These are phyloP conservation scores for Plectus sambesii DNA, from an alignment of 1,140 invertebrate genomes.

Conservation along the genomic window DNA sequence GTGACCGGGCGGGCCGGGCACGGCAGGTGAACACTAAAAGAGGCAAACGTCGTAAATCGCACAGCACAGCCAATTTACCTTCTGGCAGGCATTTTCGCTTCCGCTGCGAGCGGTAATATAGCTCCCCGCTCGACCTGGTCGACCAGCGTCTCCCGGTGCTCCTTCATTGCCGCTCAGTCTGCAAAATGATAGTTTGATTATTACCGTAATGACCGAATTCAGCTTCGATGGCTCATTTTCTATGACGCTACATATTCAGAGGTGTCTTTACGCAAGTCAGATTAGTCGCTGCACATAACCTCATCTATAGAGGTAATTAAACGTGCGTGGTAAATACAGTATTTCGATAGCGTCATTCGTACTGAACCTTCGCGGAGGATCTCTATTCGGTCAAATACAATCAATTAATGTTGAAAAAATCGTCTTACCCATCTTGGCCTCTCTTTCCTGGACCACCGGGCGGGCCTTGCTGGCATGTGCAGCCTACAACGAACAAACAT, in stretches of 20 bases:
- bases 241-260: too few species aligned
- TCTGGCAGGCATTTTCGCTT: constrained; percentile 38
- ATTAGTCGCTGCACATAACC: too few species aligned
- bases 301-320: too few species aligned
- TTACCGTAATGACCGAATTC: too few species aligned
- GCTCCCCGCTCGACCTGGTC: constrained; percentile 27
- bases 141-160: constrained; percentile 22
- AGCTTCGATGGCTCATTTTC: too few species aligned
- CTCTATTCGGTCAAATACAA: too few species aligned
- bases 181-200: too few species aligned
- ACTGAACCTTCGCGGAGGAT: too few species aligned
- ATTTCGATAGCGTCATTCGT: too few species aligned
- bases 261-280: too few species aligned
- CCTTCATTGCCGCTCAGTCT: constrained; percentile 23
- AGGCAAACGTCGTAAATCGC: background rate
- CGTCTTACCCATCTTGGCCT: constrained; percentile 33
- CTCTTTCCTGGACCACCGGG: constrained; percentile 22
- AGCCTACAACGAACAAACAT: constrained; percentile 32
- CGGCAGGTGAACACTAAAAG: constrained; percentile 28
- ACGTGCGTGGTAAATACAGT: too few species aligned
- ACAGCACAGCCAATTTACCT: constrained; percentile 13
- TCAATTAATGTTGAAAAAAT: too few species aligned
- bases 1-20: constrained; percentile 27
- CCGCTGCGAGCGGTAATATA: constrained; percentile 38
- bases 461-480: constrained; percentile 37